phyloP scores from a whole-genome alignment of 2,888 invertebrate genomes.

The Athripsodes cinereus region DNA sequence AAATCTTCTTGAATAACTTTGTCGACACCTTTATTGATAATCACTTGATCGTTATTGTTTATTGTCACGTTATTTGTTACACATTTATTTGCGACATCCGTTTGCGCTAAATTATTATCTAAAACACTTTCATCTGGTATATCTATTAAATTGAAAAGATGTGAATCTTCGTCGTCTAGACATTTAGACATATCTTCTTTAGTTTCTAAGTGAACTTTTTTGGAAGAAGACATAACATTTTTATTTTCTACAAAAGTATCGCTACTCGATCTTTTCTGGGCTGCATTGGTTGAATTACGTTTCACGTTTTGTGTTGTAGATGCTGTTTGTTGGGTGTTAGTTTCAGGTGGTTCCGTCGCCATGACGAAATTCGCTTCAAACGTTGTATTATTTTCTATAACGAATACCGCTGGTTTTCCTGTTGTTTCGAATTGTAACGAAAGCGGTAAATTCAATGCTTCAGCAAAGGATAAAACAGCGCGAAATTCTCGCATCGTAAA shows the following conservation, averaged over 20 bases:
- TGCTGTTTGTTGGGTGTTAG: conserved; percentile 37
- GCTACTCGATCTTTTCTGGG: conserved; percentile 36
- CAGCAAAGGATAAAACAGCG: conserved; percentile 74
- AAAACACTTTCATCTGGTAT: conserved; percentile 35
- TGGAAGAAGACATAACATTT: conserved; percentile 30
- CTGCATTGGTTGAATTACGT: conserved; percentile 37
- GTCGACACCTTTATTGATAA: neutral
- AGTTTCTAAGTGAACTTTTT: conserved; percentile 40
- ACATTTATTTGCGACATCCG: too few species aligned
- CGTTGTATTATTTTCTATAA: conserved; percentile 63
- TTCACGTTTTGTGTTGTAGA: conserved; percentile 35
- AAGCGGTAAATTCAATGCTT: conserved; percentile 62
- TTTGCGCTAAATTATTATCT: neutral
- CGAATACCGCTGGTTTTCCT: conserved; percentile 72
- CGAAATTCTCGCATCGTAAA: conserved; percentile 81
- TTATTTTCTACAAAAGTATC: conserved; percentile 28
- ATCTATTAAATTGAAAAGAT: conserved; percentile 46
- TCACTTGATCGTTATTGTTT: neutral
- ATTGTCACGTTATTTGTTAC: neutral
- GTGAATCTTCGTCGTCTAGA: conserved; percentile 47
- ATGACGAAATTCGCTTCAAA: conserved; percentile 78
- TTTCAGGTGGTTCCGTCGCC: conserved; percentile 64
- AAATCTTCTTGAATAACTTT: conserved; percentile 35
- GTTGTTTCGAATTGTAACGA: conserved; percentile 68
- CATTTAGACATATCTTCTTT: conserved; percentile 37